Base-by-base conservation (phyloP, 2,888 invertebrate genomes). In the Seira sanloemensis region DNA sequence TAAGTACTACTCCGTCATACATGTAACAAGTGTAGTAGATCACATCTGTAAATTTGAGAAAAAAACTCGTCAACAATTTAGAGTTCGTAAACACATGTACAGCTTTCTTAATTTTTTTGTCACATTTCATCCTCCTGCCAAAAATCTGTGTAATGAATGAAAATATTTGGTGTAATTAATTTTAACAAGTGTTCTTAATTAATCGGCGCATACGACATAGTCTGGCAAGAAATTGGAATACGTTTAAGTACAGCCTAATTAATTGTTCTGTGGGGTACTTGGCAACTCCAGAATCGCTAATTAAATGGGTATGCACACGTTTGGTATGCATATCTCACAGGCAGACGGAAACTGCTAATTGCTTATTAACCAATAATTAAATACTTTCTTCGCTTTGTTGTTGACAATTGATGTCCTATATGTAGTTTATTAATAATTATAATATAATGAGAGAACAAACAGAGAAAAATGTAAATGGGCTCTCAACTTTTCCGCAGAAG, bases 121-220 rank as follows among this genome's bases (percentile, higher is more conserved):
- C 58, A 58, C 58, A 12, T 58, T 58, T 58, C 58, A 58, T 9
- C 58, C 5, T 58, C 58, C n/a, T 58, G 5, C n/a, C 58, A 58
- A 58, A 37, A 58, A 58, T 58, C n/a, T 16, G 4, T n/a, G n/a
- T 58, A 62, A 62, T 62, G 62, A 62, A 62, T 1, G 62, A 23
- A 62, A 62, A 21, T 62, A 62, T 62, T 62, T 62, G 21, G 62
- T 23, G 62, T 62, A 62, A 62, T 62, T 62, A 62, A 62, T 16
- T 62, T 62, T 62, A 62, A 62, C 62, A 62, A 62, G 62, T 62
- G 62, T 62, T 23, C 62, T 21, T 62, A 62, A 62, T 62, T 62
- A 62, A 62, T 62, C 62, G 21, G n/a, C 2, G 9, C 23, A 2
- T 37, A 37, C 37, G 4, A 37, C n/a, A 18, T 50, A 50, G 1